Evolutionary conservation across 2,797 vertebrate genomes (phyloP).

Genomic region (Myotis planiceps): DNA sequence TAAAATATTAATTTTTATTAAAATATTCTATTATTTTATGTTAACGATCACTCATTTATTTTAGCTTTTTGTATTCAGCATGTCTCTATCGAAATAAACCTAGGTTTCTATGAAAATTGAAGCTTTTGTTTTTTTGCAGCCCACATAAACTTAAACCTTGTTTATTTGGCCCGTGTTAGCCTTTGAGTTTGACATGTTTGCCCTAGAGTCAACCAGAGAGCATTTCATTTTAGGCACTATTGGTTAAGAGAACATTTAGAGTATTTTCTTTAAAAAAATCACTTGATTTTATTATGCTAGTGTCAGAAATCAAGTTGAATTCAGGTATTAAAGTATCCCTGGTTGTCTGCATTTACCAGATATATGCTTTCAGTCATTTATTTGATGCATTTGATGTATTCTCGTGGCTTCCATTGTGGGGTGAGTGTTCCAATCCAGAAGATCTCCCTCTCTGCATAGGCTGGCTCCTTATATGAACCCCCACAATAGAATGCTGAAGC

Average conservation of each 20-base stretch:
- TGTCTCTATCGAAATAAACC: too few relatives aligned
- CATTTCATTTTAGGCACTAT: neutral
- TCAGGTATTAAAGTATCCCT: neutral
- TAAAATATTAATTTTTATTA: too few relatives aligned
- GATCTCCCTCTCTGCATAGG: neutral
- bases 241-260: neutral
- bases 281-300: neutral
- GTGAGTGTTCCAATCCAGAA: neutral
- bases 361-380: neutral
- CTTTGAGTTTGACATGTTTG: too few relatives aligned
- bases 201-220: neutral
- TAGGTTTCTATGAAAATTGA: too few relatives aligned
- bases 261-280: neutral
- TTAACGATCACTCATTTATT: too few relatives aligned
- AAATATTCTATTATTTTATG: too few relatives aligned
- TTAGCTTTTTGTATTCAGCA: too few relatives aligned
- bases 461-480: neutral
- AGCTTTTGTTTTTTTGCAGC: too few relatives aligned
- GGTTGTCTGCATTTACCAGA: neutral
- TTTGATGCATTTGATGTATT: neutral
- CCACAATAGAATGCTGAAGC: neutral
- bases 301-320: neutral
- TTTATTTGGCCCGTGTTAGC: too few relatives aligned
- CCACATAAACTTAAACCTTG: too few relatives aligned
- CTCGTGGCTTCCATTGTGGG: neutral